Percentiles rank a stretch among this genome's conserved stretches.
These are phyloP conservation scores for Erythrolamprus reginae DNA, from an alignment of 2,113 vertebrate genomes.

Conservation along the genomic window DNA sequence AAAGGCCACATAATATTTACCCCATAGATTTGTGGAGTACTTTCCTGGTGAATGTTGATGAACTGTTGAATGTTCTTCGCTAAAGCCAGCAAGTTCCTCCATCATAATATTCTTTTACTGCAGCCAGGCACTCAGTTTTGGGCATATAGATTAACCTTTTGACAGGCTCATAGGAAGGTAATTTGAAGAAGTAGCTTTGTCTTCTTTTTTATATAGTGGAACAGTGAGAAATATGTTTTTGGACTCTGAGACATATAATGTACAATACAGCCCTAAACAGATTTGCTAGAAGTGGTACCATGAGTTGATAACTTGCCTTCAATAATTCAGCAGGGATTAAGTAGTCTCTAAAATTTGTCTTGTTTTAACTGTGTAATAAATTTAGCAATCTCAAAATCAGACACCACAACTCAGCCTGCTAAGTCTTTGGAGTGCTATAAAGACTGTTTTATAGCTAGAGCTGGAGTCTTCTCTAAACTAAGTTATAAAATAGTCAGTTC, in stretches of 20 bases:
- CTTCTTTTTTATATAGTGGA: neutral
- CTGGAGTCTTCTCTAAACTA: neutral
- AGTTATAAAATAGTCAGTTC: neutral
- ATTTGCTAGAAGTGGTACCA: neutral
- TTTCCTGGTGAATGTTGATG: neutral
- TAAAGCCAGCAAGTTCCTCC: neutral
- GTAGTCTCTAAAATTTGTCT: neutral
- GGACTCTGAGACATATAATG: neutral
- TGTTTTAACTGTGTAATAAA: neutral
- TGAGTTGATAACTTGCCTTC: neutral
- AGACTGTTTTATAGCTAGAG: neutral
- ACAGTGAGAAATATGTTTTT: neutral
- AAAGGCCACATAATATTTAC: neutral
- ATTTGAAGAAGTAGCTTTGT: neutral
- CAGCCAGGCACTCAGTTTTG: neutral
- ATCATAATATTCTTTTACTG: neutral
- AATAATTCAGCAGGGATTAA: neutral
- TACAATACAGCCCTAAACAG: neutral
- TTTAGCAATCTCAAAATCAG: neutral
- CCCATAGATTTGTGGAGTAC: neutral
- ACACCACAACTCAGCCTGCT: neutral
- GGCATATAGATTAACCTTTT: neutral
- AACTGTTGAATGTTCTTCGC: neutral
- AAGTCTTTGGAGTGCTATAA: neutral
- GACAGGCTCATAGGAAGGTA: neutral